Percentiles rank a stretch among this genome's conserved stretches.
Evolutionary conservation across 2,888 invertebrate species (phyloP).

Genomic region (Pheosia gnoma): DNA sequence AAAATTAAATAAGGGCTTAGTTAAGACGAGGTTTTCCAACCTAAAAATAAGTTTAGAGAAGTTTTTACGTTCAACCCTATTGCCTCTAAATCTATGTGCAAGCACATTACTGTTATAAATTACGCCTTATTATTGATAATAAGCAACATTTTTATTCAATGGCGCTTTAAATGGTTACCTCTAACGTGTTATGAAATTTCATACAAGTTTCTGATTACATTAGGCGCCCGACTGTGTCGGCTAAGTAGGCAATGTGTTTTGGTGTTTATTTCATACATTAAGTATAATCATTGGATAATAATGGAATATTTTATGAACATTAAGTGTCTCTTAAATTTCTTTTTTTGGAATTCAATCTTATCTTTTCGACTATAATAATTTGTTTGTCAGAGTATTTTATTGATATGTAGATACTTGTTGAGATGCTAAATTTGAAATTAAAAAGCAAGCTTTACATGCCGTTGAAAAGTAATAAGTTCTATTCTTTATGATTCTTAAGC

Average conservation of each 20-base stretch:
- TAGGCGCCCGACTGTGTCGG: conserved; percentile 21
- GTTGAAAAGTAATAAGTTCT: no score
- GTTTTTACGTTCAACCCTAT: conserved; percentile 3
- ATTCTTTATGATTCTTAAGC: no score
- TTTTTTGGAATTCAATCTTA: not conserved
- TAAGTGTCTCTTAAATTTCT: conserved; percentile 12
- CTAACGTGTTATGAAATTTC: conserved; percentile 36
- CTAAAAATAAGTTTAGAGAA: not conserved
- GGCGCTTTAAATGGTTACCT: conserved; percentile 29
- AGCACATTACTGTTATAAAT: conserved; percentile 44
- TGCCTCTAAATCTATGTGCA: conserved; percentile 37
- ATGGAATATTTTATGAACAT: conserved; percentile 18
- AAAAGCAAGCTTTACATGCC: no score
- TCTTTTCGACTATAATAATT: not conserved
- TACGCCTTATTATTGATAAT: conserved; percentile 47
- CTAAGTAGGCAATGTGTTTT: conserved; percentile 30
- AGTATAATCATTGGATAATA: conserved; percentile 40
- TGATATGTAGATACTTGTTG: no score
- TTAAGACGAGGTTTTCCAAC: no score
- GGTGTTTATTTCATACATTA: conserved; percentile 40
- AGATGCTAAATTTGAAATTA: no score
- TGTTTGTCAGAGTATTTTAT: not conserved
- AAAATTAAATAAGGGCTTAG: no score
- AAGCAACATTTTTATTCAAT: conserved; percentile 44
- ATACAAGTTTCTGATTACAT: conserved; percentile 35